Evolutionary conservation across 2,888 invertebrate genomes (phyloP).

Genomic region (Matsumyia berberina): DNA sequence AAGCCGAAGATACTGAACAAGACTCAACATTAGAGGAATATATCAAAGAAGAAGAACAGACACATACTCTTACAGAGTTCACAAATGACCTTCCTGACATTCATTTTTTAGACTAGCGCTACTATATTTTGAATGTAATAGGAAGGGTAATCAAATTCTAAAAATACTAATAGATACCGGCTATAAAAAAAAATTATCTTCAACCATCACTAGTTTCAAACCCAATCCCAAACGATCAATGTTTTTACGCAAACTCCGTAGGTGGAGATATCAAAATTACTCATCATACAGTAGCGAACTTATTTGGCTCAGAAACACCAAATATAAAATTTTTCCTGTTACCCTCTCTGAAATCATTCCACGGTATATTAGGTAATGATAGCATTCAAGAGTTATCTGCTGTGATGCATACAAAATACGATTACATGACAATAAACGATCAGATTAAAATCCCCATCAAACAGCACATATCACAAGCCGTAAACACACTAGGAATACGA

Average conservation of each 20-base stretch:
- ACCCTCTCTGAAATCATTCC: neutral
- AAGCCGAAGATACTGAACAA: too few species aligned
- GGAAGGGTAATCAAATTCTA: constrained; percentile 1
- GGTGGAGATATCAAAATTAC: constrained; percentile 9
- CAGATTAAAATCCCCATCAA: too few species aligned
- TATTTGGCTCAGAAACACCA: constrained; percentile 15
- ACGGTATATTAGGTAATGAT: constrained; percentile 31
- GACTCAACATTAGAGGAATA: too few species aligned
- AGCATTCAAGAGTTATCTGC: constrained; percentile 18
- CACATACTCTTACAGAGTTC: too few species aligned
- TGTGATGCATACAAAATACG: constrained; percentile 7
- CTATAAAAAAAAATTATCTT: constrained; percentile 23
- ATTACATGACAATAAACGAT: too few species aligned
- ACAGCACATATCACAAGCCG: too few species aligned
- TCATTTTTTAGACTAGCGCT: constrained; percentile 46
- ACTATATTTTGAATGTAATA: constrained; percentile 24
- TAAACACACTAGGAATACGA: too few species aligned
- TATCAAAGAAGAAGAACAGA: too few species aligned
- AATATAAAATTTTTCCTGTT: constrained; percentile 23
- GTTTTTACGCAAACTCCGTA: constrained; percentile 15
- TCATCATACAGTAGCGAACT: neutral
- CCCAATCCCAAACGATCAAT: neutral
- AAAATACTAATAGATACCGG: constrained; percentile 33
- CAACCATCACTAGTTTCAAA: neutral
- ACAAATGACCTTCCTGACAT: constrained; percentile 13